These are phyloP conservation scores for Papilio gigon DNA, from an alignment of 2,888 invertebrate genomes.

Conservation along the genomic window DNA sequence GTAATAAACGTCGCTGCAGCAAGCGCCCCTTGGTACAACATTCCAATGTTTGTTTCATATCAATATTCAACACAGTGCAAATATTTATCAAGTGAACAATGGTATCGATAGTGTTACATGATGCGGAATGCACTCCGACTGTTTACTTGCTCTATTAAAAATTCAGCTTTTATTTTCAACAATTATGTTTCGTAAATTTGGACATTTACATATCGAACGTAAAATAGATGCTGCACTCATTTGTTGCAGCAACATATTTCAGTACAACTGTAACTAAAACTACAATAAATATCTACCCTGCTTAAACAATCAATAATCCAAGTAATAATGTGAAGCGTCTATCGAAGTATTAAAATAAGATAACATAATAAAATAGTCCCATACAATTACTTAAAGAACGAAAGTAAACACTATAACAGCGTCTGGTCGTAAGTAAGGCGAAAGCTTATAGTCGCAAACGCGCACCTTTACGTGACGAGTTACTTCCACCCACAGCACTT, in stretches of 20 bases:
- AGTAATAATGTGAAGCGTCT: too few species aligned
- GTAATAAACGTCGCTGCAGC: conserved; percentile 56
- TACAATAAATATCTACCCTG: neutral
- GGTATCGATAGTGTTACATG: conserved; percentile 12
- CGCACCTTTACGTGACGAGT: conserved; percentile 52
- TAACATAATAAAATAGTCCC: neutral
- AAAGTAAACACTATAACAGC: conserved; percentile 34
- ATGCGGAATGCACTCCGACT: neutral
- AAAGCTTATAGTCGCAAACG: conserved; percentile 45
- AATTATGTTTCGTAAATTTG: neutral
- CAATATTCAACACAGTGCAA: conserved; percentile 29
- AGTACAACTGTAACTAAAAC: neutral
- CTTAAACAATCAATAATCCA: too few species aligned
- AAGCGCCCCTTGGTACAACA: conserved; percentile 48
- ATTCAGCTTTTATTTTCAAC: neutral
- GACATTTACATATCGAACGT: neutral
- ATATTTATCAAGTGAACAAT: conserved; percentile 40
- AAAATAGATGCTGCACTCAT: neutral
- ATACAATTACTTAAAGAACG: conserved; percentile 39
- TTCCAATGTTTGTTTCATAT: conserved; percentile 40
- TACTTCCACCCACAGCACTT: conserved; percentile 70
- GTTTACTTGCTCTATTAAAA: neutral
- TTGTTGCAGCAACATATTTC: neutral
- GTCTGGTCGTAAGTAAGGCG: conserved; percentile 39
- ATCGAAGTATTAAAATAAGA: neutral